Evolutionary conservation across 1,140 invertebrate species (phyloP).

Genomic region (Drosophila biarmipes): DNA sequence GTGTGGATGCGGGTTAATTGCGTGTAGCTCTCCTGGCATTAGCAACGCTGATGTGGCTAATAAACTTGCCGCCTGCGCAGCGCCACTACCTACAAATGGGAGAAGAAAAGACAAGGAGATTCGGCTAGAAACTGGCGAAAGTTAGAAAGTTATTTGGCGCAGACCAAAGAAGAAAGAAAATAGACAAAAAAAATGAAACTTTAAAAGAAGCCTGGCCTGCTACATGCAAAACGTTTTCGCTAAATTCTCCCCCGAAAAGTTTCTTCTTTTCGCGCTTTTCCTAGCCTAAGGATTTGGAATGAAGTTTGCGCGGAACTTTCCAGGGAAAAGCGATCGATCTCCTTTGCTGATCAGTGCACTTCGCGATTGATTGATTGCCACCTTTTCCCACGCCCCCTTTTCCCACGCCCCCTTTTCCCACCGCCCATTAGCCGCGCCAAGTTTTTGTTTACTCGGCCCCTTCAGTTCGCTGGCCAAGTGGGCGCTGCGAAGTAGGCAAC

Average conservation of each 20-base stretch:
- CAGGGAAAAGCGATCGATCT: slow-evolving; percentile 1
- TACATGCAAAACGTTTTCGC: slow-evolving; percentile 11
- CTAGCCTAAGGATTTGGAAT: not conserved
- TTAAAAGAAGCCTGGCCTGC: not conserved
- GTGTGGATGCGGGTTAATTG: slow-evolving; percentile 45
- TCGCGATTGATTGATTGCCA: slow-evolving; percentile 5
- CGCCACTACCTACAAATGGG: slow-evolving; percentile 1
- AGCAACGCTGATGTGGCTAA: slow-evolving; percentile 53
- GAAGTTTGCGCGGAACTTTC: slow-evolving; percentile 2
- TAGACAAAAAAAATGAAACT: not conserved
- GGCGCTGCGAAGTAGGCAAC: slow-evolving; percentile 14
- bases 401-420: not conserved
- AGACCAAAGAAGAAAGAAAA: not conserved
- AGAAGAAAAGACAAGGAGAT: not conserved
- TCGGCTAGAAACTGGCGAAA: not conserved
- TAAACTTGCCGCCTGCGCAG: slow-evolving; percentile 36
- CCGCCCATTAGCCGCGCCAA: not conserved
- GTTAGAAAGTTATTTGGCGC: slow-evolving; percentile 10
- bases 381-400: not conserved
- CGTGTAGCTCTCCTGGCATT: slow-evolving; percentile 56
- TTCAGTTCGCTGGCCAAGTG: slow-evolving; percentile 10
- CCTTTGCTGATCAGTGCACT: slow-evolving; percentile 13
- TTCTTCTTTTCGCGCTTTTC: not conserved
- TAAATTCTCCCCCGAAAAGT: not conserved
- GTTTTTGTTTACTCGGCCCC: slow-evolving; percentile 27